Percentiles rank a stretch among this genome's conserved stretches.
phyloP scores from a whole-genome alignment of 2,797 vertebrate species.

The Garrulus glandarius region DNA sequence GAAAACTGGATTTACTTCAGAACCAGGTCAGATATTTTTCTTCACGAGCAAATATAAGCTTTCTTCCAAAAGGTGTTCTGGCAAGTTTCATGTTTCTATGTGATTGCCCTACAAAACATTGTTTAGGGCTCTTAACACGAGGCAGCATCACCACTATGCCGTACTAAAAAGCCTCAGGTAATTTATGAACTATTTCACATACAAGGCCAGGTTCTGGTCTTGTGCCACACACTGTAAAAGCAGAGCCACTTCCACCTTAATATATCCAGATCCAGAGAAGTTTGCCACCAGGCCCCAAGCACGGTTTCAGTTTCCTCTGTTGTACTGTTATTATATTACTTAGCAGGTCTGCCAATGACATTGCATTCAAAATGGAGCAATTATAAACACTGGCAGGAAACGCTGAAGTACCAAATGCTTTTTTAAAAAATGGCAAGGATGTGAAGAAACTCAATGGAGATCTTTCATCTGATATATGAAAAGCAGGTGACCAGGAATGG shows the following conservation, averaged over 20 bases:
- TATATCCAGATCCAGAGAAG: not conserved
- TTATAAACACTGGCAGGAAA: slow-evolving; percentile 64
- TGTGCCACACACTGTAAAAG: not conserved
- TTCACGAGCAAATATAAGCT: not conserved
- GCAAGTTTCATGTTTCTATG: not conserved
- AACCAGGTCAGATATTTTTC: not conserved
- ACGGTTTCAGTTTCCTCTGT: not conserved
- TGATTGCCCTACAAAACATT: not conserved
- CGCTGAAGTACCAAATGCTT: not conserved
- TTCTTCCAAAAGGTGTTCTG: not conserved
- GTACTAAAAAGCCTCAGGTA: not conserved
- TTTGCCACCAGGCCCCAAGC: not conserved
- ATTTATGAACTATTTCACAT: not conserved
- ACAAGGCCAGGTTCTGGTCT: not conserved
- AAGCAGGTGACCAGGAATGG: slow-evolving; percentile 32
- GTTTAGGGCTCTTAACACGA: not conserved
- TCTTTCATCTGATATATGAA: slow-evolving; percentile 41
- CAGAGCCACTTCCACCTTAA: not conserved
- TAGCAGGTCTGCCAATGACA: slow-evolving; percentile 33
- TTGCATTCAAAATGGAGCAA: slow-evolving; percentile 39
- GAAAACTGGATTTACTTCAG: not conserved
- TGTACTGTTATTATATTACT: slow-evolving; percentile 25
- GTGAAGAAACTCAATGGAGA: slow-evolving; percentile 44
- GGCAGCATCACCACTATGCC: rapidly evolving
- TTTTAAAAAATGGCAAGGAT: slow-evolving; percentile 49